Evolutionary conservation across 2,888 invertebrate genomes (phyloP).

Genomic region (Craniophora ligustri): DNA sequence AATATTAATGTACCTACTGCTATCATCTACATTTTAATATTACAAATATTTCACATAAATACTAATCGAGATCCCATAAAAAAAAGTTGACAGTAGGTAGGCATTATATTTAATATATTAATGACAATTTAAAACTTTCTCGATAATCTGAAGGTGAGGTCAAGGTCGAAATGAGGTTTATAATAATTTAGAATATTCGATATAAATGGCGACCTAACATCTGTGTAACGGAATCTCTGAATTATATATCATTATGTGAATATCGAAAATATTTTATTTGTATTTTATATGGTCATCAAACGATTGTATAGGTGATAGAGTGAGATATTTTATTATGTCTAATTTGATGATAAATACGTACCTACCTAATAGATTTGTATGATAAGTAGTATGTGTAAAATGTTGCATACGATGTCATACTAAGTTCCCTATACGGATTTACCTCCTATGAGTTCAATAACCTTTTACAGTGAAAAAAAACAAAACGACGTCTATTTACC

Average conservation of each 20-base stretch:
- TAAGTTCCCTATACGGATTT: no score
- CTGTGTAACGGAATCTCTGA: conserved; percentile 49
- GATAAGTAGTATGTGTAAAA: conserved; percentile 19
- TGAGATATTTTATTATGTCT: conserved; percentile 36
- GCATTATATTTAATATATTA: conserved; percentile 39
- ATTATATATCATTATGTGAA: conserved; percentile 40
- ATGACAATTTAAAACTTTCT: conserved; percentile 50
- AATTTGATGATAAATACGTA: conserved; percentile 23
- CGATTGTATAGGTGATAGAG: conserved; percentile 23
- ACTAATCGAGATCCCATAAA: conserved; percentile 24
- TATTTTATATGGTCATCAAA: conserved; percentile 27
- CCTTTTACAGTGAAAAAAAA: no score
- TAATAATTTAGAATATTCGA: conserved; percentile 57
- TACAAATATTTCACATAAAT: conserved; percentile 8
- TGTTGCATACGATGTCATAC: no score
- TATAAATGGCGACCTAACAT: conserved; percentile 43
- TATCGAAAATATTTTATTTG: conserved; percentile 6
- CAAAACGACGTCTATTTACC: no score
- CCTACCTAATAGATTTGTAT: conserved; percentile 17
- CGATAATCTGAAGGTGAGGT: conserved; percentile 46
- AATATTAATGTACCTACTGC: no score
- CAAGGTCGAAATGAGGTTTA: conserved; percentile 58
- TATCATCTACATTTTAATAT: background rate
- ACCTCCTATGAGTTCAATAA: no score
- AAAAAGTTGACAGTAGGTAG: conserved; percentile 23